These are phyloP conservation scores for Pararge aegeria DNA, from an alignment of 1,140 invertebrate genomes.

Conservation along the genomic window DNA sequence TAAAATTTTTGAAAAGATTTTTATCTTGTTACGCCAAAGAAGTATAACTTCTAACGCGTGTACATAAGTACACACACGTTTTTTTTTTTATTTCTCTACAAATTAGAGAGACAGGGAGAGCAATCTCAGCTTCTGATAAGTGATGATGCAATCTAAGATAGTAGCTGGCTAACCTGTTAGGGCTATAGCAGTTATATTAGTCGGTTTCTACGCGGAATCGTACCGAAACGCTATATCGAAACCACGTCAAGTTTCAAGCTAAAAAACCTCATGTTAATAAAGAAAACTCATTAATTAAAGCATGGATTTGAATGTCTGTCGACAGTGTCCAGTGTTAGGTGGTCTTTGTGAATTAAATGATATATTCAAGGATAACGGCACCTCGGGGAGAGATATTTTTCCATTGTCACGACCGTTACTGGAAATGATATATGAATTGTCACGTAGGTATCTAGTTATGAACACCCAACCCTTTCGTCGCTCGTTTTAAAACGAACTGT, in stretches of 20 bases:
- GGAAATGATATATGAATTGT: constrained; percentile 20
- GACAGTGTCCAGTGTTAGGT: constrained; percentile 6
- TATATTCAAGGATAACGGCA: constrained; percentile 24
- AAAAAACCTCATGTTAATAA: neutral
- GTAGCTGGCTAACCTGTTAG: too few relatives aligned
- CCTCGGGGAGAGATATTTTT: constrained; percentile 12
- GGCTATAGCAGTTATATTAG: too few relatives aligned
- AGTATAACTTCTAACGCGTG: too few relatives aligned
- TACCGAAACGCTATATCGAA: neutral
- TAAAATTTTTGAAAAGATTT: too few relatives aligned
- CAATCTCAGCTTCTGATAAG: too few relatives aligned
- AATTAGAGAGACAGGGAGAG: too few relatives aligned
- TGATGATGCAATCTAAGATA: too few relatives aligned
- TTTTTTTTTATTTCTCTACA: too few relatives aligned
- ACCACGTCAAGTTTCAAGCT: neutral
- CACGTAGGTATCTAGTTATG: too few relatives aligned
- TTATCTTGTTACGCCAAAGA: too few relatives aligned
- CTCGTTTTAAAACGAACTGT: neutral
- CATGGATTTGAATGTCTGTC: neutral
- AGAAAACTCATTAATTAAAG: constrained; percentile 13
- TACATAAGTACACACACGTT: too few relatives aligned
- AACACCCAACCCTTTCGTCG: constrained; percentile 11
- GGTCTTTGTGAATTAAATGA: constrained; percentile 30
- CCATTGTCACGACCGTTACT: constrained; percentile 10
- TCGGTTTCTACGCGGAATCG: too few relatives aligned